Percentiles rank a stretch among this genome's conserved stretches.
Evolutionary conservation across 1,140 invertebrate species (phyloP).

Genomic region (Sarcophaga peregrina): DNA sequence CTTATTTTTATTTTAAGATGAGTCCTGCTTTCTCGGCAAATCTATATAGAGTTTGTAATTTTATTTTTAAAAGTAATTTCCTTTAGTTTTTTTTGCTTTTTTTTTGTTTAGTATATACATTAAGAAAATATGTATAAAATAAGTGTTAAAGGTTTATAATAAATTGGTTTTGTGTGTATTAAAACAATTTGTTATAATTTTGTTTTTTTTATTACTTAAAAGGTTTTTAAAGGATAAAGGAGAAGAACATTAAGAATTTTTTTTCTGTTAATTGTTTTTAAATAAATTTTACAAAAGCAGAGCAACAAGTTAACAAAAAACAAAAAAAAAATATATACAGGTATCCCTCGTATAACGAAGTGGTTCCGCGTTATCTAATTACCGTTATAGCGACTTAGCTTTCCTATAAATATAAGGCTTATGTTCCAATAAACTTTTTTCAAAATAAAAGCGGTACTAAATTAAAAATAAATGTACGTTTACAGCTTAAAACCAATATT

Average conservation of each 20-base stretch:
- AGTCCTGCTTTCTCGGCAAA: conserved; percentile 66
- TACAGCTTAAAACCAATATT: too few relatives aligned
- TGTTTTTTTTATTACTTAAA: background rate
- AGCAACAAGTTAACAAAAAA: conserved; percentile 36
- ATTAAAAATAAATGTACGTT: too few relatives aligned
- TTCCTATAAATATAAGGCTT: too few relatives aligned
- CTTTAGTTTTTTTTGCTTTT: background rate
- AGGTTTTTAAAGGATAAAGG: conserved; percentile 2
- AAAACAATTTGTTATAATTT: background rate
- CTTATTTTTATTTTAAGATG: conserved; percentile 39
- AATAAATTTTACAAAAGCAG: conserved; percentile 42
- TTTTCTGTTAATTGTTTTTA: background rate
- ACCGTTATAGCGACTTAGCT: too few relatives aligned
- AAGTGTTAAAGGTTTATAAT: background rate
- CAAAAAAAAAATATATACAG: background rate
- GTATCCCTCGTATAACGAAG: too few relatives aligned
- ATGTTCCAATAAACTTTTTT: too few relatives aligned
- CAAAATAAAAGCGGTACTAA: too few relatives aligned
- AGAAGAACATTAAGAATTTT: conserved; percentile 25
- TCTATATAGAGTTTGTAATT: conserved; percentile 49
- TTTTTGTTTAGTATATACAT: background rate
- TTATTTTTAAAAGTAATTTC: conserved; percentile 30
- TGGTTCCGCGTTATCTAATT: too few relatives aligned
- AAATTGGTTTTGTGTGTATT: background rate
- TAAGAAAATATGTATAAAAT: conserved; percentile 25